Conservation (phyloP, 2,888 invertebrate species). For the Brachyptera risi region DNA sequence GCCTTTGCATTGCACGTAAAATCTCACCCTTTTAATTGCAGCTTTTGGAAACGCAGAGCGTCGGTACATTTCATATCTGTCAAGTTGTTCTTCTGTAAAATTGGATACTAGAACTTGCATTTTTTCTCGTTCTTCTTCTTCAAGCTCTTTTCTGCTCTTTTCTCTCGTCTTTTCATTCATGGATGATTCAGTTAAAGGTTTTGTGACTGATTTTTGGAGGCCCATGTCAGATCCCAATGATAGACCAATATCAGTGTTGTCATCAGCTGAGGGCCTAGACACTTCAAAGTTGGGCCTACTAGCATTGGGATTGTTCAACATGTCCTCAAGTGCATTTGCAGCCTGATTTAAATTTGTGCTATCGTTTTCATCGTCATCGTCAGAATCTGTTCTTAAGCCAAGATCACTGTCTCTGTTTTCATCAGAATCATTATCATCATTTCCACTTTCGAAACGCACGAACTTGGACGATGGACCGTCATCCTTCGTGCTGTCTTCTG, state of each 20-base stretch:
- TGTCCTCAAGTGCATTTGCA: slow-evolving; percentile 30
- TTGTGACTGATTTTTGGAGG: slow-evolving; percentile 10
- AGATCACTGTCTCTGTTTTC: slow-evolving; percentile 21
- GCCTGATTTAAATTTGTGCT: slow-evolving; percentile 23
- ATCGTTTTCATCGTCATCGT: slow-evolving; percentile 22
- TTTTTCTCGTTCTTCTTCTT: slow-evolving; percentile 92
- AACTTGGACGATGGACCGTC: not conserved
- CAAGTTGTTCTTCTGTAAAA: slow-evolving; percentile 96
- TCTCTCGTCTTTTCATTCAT: slow-evolving; percentile 60
- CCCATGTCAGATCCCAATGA: slow-evolving; percentile 7
- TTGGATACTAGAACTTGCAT: slow-evolving; percentile 98
- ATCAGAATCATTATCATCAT: slow-evolving; percentile 22
- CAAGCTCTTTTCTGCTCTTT: slow-evolving; percentile 72
- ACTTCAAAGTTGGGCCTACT: not conserved
- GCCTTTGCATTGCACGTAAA: too few relatives aligned
- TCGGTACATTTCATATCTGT: slow-evolving; percentile 97
- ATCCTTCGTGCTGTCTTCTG: too few relatives aligned
- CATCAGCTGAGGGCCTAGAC: not conserved
- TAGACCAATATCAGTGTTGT: slow-evolving; percentile 1
- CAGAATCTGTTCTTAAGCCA: slow-evolving; percentile 26
- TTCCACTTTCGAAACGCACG: slow-evolving; percentile 21
- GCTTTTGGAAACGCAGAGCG: slow-evolving; percentile 97
- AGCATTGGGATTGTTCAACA: slow-evolving; percentile 24
- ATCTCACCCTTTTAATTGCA: slow-evolving; percentile 79
- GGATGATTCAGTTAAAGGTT: not conserved